These are phyloP conservation scores for Phrixothrix hirtus DNA, from an alignment of 2,888 invertebrate species.

Conservation along the genomic window DNA sequence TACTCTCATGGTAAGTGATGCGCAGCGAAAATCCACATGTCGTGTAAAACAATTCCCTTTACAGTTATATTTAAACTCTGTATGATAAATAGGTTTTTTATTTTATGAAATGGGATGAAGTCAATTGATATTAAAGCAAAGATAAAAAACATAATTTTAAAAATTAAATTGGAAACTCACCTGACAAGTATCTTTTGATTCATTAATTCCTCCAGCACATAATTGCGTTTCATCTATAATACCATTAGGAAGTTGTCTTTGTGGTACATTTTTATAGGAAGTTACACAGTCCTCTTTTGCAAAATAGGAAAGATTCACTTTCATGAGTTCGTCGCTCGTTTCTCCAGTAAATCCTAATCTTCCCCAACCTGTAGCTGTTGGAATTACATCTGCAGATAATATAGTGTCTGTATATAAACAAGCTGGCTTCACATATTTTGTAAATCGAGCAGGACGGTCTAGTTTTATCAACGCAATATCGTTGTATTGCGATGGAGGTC, in stretches of 20 bases:
- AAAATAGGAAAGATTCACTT: constrained; percentile 35
- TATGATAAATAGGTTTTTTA: too few relatives aligned
- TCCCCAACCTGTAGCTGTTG: constrained; percentile 54
- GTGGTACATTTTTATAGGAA: constrained; percentile 33
- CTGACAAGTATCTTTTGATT: constrained; percentile 41
- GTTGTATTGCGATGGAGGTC: constrained; percentile 51
- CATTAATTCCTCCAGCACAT: constrained; percentile 39
- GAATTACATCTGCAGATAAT: constrained; percentile 25
- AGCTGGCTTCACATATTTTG: constrained; percentile 52
- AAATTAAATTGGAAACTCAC: constrained; percentile 30
- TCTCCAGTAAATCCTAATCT: constrained; percentile 9
- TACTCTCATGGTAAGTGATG: too few relatives aligned
- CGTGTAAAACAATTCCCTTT: too few relatives aligned
- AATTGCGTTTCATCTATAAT: constrained; percentile 37
- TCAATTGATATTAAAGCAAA: too few relatives aligned
- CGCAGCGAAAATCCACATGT: too few relatives aligned
- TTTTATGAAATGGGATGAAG: too few relatives aligned
- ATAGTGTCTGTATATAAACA: constrained; percentile 46
- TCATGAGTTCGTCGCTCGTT: constrained; percentile 32
- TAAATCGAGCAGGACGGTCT: constrained; percentile 45
- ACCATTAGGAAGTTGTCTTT: constrained; percentile 28
- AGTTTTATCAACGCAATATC: constrained; percentile 57
- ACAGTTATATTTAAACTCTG: too few relatives aligned
- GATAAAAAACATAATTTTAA: too few relatives aligned
- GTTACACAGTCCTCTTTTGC: constrained; percentile 24